phyloP scores from a whole-genome alignment of 1,140 invertebrate genomes.

The Uloborus diversus region DNA sequence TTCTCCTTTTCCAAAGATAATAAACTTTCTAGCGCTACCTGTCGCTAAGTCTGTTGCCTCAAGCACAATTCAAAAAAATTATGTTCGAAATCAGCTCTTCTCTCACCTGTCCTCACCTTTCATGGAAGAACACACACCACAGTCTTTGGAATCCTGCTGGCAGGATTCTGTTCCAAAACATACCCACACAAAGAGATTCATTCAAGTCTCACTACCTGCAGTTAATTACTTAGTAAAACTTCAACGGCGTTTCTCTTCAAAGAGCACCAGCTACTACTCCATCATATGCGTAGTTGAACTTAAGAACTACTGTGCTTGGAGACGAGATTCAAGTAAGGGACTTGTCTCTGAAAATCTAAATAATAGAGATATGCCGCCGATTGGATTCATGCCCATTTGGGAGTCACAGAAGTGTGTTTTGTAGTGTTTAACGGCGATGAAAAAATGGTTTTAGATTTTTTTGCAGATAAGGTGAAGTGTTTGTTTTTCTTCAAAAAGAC shows the following conservation, averaged over 20 bases:
- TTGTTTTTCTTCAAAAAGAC: no score
- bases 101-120: constrained; percentile 39
- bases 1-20: no score
- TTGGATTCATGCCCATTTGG: not conserved
- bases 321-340: not conserved
- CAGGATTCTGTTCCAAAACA: not conserved
- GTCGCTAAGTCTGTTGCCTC: no score
- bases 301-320: constrained; percentile 3
- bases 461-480: no score
- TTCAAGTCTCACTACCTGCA: not conserved
- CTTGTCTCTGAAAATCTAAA: not conserved
- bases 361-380: not conserved
- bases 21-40: no score
- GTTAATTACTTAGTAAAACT: constrained; percentile 26
- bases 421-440: no score
- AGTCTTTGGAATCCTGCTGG: not conserved
- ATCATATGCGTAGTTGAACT: constrained; percentile 47
- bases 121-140: not conserved
- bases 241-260: not conserved
- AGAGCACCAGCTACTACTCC: constrained; percentile 10
- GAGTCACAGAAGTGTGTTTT: not conserved
- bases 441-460: no score
- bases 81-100: not conserved
- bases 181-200: constrained; percentile 5
- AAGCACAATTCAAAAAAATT: no score